These are phyloP conservation scores for Lycodopsis pacificus DNA, from an alignment of 2,797 vertebrate species.

Conservation along the genomic window DNA sequence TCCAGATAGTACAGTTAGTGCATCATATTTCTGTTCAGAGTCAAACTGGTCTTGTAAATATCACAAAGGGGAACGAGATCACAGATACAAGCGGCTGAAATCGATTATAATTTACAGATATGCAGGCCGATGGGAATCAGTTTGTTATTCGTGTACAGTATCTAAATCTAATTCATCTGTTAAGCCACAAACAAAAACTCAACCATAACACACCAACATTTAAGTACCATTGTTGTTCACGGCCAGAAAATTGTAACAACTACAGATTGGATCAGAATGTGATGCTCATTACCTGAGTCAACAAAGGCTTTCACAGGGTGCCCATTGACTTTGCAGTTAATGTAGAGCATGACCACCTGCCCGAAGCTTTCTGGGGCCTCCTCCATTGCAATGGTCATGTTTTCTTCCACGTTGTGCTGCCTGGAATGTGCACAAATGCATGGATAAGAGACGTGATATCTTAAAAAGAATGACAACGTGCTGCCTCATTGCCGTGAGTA, in stretches of 20 bases:
- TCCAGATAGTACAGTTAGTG: background rate
- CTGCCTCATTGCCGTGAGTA: background rate
- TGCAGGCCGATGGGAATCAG: background rate
- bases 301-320: slow-evolving; percentile 99
- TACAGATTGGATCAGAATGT: slow-evolving; percentile 28
- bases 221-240: slow-evolving; percentile 5
- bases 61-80: background rate
- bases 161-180: background rate
- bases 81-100: background rate
- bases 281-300: slow-evolving; percentile 90
- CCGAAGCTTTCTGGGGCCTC: slow-evolving; percentile 99
- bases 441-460: background rate
- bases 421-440: slow-evolving; percentile 78
- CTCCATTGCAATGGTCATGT: slow-evolving; percentile 99
- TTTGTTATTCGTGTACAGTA: background rate
- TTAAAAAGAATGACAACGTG: background rate
- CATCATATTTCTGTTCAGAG: background rate
- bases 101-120: background rate
- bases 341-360: slow-evolving; percentile 99
- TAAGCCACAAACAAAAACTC: background rate
- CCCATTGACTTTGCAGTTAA: slow-evolving; percentile 99
- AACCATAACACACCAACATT: slow-evolving; percentile 9
- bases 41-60: background rate
- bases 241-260: slow-evolving; percentile 11
- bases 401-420: slow-evolving; percentile 99